phyloP scores from a whole-genome alignment of 2,888 invertebrate species.

The Drosophila koepferae region DNA sequence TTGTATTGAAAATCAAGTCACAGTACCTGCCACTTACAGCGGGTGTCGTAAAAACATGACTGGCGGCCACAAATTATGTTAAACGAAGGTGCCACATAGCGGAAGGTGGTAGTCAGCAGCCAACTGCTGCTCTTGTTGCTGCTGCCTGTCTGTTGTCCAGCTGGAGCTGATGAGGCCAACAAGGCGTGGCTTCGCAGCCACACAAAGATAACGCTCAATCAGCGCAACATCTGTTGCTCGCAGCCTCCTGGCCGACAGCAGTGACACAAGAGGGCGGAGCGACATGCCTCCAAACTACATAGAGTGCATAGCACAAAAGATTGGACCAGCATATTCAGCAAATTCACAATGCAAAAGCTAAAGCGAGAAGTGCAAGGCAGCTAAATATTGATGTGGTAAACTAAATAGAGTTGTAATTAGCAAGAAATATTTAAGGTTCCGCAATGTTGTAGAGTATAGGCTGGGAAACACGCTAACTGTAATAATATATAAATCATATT shows the following conservation, averaged over 20 bases:
- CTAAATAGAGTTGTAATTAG: slow-evolving; percentile 25
- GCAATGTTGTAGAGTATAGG: neutral
- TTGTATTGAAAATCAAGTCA: slow-evolving; percentile 43
- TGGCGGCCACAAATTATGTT: slow-evolving; percentile 76
- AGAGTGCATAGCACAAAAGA: neutral
- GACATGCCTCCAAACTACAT: slow-evolving; percentile 44
- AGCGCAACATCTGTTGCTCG: slow-evolving; percentile 66
- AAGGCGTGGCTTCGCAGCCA: slow-evolving; percentile 59
- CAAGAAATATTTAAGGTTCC: neutral
- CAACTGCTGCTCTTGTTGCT: slow-evolving; percentile 4
- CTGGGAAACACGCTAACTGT: neutral
- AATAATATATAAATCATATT: too few relatives aligned
- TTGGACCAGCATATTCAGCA: neutral
- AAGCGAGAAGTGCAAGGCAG: slow-evolving; percentile 17
- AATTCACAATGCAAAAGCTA: neutral
- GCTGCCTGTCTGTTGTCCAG: slow-evolving; percentile 4
- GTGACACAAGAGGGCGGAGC: slow-evolving; percentile 62
- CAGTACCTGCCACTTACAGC: slow-evolving; percentile 55
- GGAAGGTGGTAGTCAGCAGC: slow-evolving; percentile 65
- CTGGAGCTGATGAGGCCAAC: slow-evolving; percentile 54
- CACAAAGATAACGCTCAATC: slow-evolving; percentile 66
- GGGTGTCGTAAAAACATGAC: slow-evolving; percentile 72
- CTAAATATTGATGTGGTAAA: neutral
- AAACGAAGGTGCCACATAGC: slow-evolving; percentile 61
- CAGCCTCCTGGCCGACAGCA: slow-evolving; percentile 59